phyloP scores from a whole-genome alignment of 2,797 vertebrate genomes.

The Novumbra hubbsi region DNA sequence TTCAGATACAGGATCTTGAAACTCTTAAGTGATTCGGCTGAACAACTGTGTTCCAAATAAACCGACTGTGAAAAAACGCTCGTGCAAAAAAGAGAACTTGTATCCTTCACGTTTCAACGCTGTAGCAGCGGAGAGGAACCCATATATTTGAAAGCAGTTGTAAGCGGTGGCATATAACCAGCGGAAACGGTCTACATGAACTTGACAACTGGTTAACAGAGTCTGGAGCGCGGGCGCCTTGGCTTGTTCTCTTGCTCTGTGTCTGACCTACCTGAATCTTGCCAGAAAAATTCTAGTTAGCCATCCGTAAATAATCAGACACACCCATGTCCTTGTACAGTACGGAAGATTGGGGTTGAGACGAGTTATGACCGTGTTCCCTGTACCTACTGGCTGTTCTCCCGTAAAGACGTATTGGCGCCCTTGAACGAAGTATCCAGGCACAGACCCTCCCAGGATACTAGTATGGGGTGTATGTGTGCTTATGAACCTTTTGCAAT shows the following conservation, averaged over 20 bases:
- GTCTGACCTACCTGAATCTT: neutral
- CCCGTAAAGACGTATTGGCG: neutral
- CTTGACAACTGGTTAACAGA: conserved; percentile 43
- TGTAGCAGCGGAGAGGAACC: conserved; percentile 20
- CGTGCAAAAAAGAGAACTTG: too few species aligned
- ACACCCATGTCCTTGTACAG: too few species aligned
- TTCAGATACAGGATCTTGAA: too few species aligned
- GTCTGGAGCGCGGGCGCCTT: conserved; percentile 23
- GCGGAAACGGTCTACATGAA: conserved; percentile 63
- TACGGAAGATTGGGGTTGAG: neutral
- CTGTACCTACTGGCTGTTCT: neutral
- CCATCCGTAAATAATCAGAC: too few species aligned
- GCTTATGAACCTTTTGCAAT: neutral
- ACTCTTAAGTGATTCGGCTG: too few species aligned
- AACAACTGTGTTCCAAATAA: too few species aligned
- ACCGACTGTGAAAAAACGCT: too few species aligned
- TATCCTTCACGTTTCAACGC: neutral
- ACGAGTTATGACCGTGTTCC: neutral
- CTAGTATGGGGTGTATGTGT: neutral
- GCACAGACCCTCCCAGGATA: neutral
- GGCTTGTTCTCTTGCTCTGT: neutral
- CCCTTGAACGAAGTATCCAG: neutral
- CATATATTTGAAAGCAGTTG: conserved; percentile 55
- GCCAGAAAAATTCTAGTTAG: neutral
- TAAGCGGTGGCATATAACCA: conserved; percentile 54